Evolutionary conservation across 2,888 invertebrate species (phyloP), one percentile per base, ranked within the genome.

Genomic region (Hemaris fuciformis): DNA sequence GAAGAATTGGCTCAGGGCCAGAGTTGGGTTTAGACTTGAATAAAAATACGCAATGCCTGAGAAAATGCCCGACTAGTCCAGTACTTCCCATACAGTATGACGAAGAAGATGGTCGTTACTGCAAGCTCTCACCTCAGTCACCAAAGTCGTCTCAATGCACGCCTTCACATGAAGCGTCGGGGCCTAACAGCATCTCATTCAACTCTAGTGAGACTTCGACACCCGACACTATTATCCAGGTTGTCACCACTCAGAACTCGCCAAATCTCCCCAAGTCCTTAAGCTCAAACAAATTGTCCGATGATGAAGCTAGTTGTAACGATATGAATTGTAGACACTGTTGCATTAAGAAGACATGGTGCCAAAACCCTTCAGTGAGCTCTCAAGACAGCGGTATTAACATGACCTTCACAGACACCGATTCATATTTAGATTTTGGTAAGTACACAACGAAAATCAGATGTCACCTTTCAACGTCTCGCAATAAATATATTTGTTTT

Each of bases 331-430:
- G 87, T 74, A 86, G 89, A 88, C 93, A 91, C 67, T 91, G 83
- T 76, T 81, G 83, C 74, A 88, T 89, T 65, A 93, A 94, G 64
- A 93, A 94, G 72, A 91, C 93, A 25, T 94, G 95, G 83, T 94
- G 95, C 64, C 94, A 95, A 72, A 95, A 95, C 59, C 94, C 94
- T 64, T 95, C 95, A 61, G 93, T 95, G 59, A 96, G 96, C 74
- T 96, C 96, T 4, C 96, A 96, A 80, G 96, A 96, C 79, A 96
- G 96, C 72, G 96, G 96, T 0, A 96, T 96, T 62, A 96, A 96
- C 77, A 89, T 96, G 85, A 94, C 95, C 10, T 96, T 95, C 81
- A 94, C 95, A 57, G 96, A 96, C 70, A 94, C 94, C 10, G 95
- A 96, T 62, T 91, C 94, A n/a, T 93, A 85, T 74, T 72, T 87